These are phyloP conservation scores for Oxyruncus cristatus DNA, from an alignment of 2,113 vertebrate species.

Conservation along the genomic window DNA sequence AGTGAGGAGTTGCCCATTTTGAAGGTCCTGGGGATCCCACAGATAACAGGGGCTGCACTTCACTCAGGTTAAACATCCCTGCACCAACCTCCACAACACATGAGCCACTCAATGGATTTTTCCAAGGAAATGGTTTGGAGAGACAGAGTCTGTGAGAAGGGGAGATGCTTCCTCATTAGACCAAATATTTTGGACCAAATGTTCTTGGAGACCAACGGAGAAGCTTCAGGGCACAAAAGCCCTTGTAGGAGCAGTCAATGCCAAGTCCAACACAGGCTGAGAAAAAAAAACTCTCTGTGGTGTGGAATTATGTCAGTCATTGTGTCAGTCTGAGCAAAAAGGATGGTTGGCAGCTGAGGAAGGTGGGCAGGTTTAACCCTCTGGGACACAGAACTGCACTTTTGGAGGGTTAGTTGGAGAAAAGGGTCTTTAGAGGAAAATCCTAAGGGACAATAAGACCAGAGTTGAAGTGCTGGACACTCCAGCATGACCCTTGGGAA, in stretches of 20 bases:
- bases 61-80: accelerated
- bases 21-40: neutral
- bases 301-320: neutral
- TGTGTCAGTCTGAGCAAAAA: neutral
- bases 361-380: neutral
- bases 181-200: neutral
- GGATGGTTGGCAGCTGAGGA: neutral
- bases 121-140: neutral
- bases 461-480: neutral
- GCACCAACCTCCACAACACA: neutral
- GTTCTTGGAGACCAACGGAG: neutral
- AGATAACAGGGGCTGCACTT: neutral
- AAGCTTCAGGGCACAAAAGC: neutral
- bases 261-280: neutral
- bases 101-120: neutral
- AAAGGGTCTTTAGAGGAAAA: neutral
- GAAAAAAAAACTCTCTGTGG: neutral
- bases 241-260: neutral
- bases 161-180: neutral
- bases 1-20: neutral
- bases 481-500: neutral
- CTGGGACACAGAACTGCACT: neutral
- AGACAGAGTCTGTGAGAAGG: neutral
- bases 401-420: neutral
- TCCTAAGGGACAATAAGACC: neutral